A percentile compares a stretch with the other conserved stretches of the same genome.
Evolutionary conservation across 2,113 vertebrate species (phyloP).

Genomic region (Pedetes capensis): DNA sequence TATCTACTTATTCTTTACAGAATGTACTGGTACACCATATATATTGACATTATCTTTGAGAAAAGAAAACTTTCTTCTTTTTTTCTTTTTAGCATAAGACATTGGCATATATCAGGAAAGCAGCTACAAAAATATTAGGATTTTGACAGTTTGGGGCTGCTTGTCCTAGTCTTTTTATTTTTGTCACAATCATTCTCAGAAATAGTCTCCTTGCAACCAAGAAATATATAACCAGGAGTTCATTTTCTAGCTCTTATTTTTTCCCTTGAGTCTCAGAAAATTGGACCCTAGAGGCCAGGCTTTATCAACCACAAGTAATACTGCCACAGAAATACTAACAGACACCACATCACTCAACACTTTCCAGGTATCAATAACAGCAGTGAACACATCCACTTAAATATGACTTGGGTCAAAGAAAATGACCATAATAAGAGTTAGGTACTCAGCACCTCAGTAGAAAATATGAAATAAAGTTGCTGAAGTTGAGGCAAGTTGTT

Average conservation of each 20-base stretch:
- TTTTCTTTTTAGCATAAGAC: slow-evolving; percentile 24
- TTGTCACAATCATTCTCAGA: slow-evolving; percentile 63
- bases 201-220: slow-evolving; percentile 60
- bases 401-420: slow-evolving; percentile 6
- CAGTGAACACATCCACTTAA: neutral
- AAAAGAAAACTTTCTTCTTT: neutral
- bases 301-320: slow-evolving; percentile 37
- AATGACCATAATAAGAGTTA: neutral
- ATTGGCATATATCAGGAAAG: slow-evolving; percentile 61
- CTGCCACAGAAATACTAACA: slow-evolving; percentile 28
- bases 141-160: slow-evolving; percentile 73
- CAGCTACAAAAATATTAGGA: slow-evolving; percentile 5
- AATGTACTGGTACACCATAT: neutral
- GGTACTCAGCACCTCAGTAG: neutral
- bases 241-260: slow-evolving; percentile 51
- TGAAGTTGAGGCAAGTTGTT: neutral
- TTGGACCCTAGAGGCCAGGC: slow-evolving; percentile 32
- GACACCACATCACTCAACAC: neutral
- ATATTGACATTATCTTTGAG: slow-evolving; percentile 15
- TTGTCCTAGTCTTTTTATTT: slow-evolving; percentile 69
- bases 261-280: slow-evolving; percentile 50
- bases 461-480: neutral
- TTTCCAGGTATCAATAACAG: neutral
- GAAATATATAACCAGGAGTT: slow-evolving; percentile 37
- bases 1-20: neutral